Percentiles rank a stretch among this genome's conserved stretches.
Conservation (phyloP, 2,113 vertebrate species). For the Raja brachyura region DNA sequence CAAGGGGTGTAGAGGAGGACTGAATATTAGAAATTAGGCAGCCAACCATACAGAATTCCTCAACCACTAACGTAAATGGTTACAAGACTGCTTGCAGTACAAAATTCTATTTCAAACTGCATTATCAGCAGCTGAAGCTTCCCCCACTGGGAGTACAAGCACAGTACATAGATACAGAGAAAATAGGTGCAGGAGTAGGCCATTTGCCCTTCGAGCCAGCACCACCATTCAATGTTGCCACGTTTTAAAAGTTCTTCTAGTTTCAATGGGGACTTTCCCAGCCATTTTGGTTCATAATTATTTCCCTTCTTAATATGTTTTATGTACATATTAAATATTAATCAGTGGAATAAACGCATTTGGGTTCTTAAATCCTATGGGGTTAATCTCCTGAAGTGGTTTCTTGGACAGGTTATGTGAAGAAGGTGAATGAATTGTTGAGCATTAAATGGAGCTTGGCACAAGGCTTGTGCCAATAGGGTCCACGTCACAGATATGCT, state of each 20-base stretch:
- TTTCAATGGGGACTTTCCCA: not conserved
- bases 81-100: not conserved
- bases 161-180: not conserved
- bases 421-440: not conserved
- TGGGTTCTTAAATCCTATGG: not conserved
- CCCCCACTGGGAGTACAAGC: not conserved
- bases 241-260: not conserved
- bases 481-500: not conserved
- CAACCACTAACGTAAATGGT: not conserved
- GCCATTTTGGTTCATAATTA: not conserved
- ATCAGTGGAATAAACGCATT: not conserved
- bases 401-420: not conserved
- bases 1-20: not conserved
- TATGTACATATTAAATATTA: not conserved
- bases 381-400: not conserved
- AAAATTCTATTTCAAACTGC: not conserved
- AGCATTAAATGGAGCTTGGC: not conserved
- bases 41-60: not conserved
- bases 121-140: not conserved
- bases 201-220: too few species aligned
- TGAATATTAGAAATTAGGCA: not conserved
- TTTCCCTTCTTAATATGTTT: not conserved
- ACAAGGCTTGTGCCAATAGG: not conserved
- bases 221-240: not conserved
- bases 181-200: too few species aligned